Evolutionary conservation across 1,140 invertebrate genomes (phyloP).

Genomic region (Drosophila eugracilis): DNA sequence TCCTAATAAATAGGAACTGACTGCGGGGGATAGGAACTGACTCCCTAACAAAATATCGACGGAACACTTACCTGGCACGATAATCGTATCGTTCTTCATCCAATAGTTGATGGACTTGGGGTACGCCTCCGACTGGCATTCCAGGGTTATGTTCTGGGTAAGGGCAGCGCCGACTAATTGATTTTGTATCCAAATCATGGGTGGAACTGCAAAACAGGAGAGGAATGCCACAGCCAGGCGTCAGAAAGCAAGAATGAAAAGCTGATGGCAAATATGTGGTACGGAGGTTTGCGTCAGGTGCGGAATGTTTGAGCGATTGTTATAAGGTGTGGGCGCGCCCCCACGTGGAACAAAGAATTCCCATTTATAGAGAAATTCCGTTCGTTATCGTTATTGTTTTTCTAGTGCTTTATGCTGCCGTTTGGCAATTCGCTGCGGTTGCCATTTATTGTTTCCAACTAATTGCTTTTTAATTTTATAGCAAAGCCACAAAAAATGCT

Average conservation of each 20-base stretch:
- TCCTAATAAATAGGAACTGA: too few species aligned
- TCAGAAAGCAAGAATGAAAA: background rate
- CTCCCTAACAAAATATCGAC: too few species aligned
- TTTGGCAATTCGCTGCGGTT: constrained; percentile 54
- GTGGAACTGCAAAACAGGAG: constrained; percentile 88
- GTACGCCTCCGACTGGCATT: constrained; percentile 94
- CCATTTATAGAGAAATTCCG: constrained; percentile 65
- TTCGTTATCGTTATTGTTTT: constrained; percentile 49
- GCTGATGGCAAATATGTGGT: constrained; percentile 15
- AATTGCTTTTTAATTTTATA: constrained; percentile 82
- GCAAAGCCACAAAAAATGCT: constrained; percentile 41
- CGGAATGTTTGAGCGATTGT: constrained; percentile 57
- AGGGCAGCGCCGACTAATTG: constrained; percentile 92
- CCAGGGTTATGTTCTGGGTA: constrained; percentile 89
- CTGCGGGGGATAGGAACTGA: too few species aligned
- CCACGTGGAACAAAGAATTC: constrained; percentile 37
- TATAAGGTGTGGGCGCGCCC: constrained; percentile 19
- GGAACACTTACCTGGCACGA: constrained; percentile 89
- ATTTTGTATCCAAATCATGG: constrained; percentile 94
- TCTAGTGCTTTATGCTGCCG: constrained; percentile 52
- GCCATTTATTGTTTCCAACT: constrained; percentile 66
- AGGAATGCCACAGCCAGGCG: constrained; percentile 19
- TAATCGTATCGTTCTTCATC: constrained; percentile 92
- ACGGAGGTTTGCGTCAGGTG: constrained; percentile 52
- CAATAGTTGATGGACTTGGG: constrained; percentile 95